phyloP scores from a whole-genome alignment of 2,797 vertebrate species.

The Cyclura pinguis region DNA sequence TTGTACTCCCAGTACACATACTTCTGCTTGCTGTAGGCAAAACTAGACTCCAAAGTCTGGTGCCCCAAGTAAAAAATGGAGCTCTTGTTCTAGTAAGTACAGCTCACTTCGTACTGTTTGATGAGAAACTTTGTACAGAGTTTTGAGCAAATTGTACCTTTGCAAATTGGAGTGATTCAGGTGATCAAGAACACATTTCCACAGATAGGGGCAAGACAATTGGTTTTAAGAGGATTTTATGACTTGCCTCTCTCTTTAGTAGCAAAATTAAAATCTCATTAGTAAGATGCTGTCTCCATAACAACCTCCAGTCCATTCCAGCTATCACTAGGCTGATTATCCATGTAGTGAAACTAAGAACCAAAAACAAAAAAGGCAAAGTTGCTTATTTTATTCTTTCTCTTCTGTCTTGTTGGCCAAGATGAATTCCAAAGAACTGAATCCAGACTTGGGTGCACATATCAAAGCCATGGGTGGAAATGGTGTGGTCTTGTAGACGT shows the following conservation, averaged over 20 bases:
- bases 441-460: neutral
- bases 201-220: conserved; percentile 3
- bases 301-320: neutral
- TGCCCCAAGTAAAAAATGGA: neutral
- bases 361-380: neutral
- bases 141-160: neutral
- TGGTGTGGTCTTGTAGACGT: too few relatives aligned
- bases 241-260: neutral
- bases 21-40: neutral
- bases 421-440: neutral
- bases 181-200: neutral
- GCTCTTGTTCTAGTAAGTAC: neutral
- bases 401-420: neutral
- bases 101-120: neutral
- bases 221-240: neutral
- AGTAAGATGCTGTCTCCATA: rapidly evolving
- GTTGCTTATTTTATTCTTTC: neutral
- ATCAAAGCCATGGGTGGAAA: too few relatives aligned
- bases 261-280: neutral
- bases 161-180: neutral
- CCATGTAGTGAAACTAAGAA: neutral
- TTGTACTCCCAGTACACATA: neutral
- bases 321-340: neutral
- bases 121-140: neutral
- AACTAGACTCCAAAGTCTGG: neutral